These are phyloP conservation scores for Chydorus sphaericus DNA, from an alignment of 2,888 invertebrate species.

Conservation along the genomic window DNA sequence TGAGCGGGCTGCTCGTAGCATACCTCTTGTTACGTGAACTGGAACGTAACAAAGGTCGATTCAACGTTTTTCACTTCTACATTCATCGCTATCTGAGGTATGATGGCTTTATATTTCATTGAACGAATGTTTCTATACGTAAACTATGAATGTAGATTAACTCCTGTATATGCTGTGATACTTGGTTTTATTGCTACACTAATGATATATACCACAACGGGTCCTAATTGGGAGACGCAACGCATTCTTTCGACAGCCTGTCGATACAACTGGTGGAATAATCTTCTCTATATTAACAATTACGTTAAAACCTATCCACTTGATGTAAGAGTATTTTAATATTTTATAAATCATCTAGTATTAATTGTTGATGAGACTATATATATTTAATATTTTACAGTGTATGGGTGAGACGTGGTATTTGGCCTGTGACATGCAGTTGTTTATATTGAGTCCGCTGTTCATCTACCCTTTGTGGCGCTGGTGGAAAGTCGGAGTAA, in stretches of 20 bases:
- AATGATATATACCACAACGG: slow-evolving; percentile 49
- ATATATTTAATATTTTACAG: no score
- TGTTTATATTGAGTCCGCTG: slow-evolving; percentile 18
- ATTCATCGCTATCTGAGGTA: slow-evolving; percentile 23
- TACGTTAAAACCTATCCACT: neutral
- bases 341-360: no score
- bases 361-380: no score
- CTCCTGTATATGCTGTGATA: slow-evolving; percentile 55
- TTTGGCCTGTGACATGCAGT: slow-evolving; percentile 30
- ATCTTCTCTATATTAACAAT: slow-evolving; percentile 41
- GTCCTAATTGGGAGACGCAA: slow-evolving; percentile 58
- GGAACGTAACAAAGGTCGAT: slow-evolving; percentile 3
- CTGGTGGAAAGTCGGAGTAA: slow-evolving; percentile 14
- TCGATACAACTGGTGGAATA: slow-evolving; percentile 53
- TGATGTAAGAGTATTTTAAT: neutral
- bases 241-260: slow-evolving; percentile 50
- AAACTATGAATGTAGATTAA: slow-evolving; percentile 38
- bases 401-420: slow-evolving; percentile 64
- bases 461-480: slow-evolving; percentile 18
- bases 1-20: slow-evolving; percentile 31
- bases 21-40: slow-evolving; percentile 6
- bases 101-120: slow-evolving; percentile 3
- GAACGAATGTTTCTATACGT: no score
- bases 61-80: slow-evolving; percentile 5
- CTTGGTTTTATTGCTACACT: slow-evolving; percentile 58